Evolutionary conservation across 2,888 invertebrate genomes (phyloP).

Genomic region (Drosophila austrosaltans): DNA sequence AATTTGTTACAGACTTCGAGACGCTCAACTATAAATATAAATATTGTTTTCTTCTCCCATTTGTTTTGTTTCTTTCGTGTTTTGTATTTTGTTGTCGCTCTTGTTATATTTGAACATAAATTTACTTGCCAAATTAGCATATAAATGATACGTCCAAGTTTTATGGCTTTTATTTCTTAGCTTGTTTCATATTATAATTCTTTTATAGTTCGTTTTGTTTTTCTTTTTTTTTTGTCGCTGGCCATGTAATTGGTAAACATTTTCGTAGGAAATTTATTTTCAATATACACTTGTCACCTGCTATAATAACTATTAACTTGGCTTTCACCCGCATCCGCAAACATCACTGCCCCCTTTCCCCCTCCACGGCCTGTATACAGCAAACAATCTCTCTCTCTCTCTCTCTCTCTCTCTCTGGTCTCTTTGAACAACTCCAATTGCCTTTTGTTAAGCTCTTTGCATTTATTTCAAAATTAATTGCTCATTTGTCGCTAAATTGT

Average conservation of each 20-base stretch:
- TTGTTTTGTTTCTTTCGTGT: slow-evolving; percentile 23
- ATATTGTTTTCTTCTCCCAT: slow-evolving; percentile 35
- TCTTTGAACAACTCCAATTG: slow-evolving; percentile 8
- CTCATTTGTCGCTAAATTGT: slow-evolving; percentile 82
- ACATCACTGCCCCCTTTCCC: slow-evolving; percentile 5
- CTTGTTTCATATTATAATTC: slow-evolving; percentile 42
- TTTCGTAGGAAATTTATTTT: not conserved
- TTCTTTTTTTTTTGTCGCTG: slow-evolving; percentile 13
- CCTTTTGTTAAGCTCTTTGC: slow-evolving; percentile 52
- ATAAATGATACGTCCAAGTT: slow-evolving; percentile 71
- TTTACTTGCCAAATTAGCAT: slow-evolving; percentile 70
- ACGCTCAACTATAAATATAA: slow-evolving; percentile 64
- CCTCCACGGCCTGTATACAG: no score
- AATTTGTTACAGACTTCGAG: slow-evolving; percentile 68
- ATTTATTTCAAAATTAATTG: slow-evolving; percentile 82
- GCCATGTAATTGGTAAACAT: slow-evolving; percentile 6
- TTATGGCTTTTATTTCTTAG: slow-evolving; percentile 43
- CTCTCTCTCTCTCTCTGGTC: not conserved
- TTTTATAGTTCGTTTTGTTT: slow-evolving; percentile 20
- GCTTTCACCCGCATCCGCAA: not conserved
- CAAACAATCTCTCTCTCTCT: no score
- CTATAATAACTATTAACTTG: slow-evolving; percentile 2
- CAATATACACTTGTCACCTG: slow-evolving; percentile 10
- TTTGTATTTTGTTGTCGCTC: slow-evolving; percentile 70
- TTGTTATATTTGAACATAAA: slow-evolving; percentile 73